A percentile compares a stretch with the other conserved stretches of the same genome.
phyloP scores from a whole-genome alignment of 2,888 invertebrate genomes.

The Philopedon plagiatum region DNA sequence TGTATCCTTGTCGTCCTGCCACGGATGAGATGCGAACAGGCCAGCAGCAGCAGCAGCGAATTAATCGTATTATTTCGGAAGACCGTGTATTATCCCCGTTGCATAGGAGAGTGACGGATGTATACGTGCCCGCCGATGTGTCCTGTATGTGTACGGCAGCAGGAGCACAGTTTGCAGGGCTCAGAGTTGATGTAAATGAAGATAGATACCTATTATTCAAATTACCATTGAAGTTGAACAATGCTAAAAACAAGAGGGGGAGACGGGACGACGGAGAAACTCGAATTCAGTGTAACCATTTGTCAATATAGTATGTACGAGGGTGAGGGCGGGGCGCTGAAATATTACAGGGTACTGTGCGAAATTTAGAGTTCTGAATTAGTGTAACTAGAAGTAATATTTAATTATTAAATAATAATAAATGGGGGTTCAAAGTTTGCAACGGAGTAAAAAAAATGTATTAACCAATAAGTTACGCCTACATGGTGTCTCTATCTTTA shows the following conservation, averaged over 20 bases:
- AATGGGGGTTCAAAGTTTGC: too few relatives aligned
- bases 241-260: conserved; percentile 33
- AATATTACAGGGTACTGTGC: not conserved
- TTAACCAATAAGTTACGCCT: too few relatives aligned
- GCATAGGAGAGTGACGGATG: conserved; percentile 49
- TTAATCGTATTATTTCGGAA: conserved; percentile 50
- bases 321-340: not conserved
- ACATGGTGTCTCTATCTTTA: too few relatives aligned
- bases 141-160: conserved; percentile 28
- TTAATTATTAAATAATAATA: too few relatives aligned
- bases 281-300: not conserved
- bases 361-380: too few relatives aligned
- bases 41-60: conserved; percentile 34
- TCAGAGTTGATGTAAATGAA: conserved; percentile 47
- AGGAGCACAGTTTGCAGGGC: conserved; percentile 36
- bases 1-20: conserved; percentile 35
- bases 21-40: conserved; percentile 46
- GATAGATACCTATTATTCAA: conserved; percentile 50
- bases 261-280: not conserved
- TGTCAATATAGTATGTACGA: not conserved
- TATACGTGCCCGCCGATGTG: conserved; percentile 42
- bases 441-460: too few relatives aligned
- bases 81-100: conserved; percentile 47
- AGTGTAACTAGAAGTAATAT: too few relatives aligned
- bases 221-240: conserved; percentile 45